Percentiles rank a stretch among this genome's conserved stretches.
Conservation (phyloP, 2,888 invertebrate species). For the Ypsolopha sequella region DNA sequence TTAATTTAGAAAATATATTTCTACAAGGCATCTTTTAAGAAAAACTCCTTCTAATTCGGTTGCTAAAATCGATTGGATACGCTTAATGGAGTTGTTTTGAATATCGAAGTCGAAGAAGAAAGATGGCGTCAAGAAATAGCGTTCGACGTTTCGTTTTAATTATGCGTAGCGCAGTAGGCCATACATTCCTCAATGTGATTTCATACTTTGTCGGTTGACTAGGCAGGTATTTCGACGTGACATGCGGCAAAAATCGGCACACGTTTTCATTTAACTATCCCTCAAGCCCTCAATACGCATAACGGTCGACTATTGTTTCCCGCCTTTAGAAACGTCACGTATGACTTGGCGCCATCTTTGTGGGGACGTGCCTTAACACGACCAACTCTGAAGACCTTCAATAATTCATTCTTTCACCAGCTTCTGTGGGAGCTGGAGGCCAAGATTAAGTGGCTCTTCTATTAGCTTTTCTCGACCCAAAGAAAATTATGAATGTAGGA, state of each 20-base stretch:
- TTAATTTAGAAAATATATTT: background rate
- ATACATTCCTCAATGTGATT: constrained; percentile 20
- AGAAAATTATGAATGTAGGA: constrained; percentile 55
- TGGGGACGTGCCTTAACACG: constrained; percentile 50
- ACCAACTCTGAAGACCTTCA: constrained; percentile 21
- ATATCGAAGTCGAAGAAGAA: constrained; percentile 26
- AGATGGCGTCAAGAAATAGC: constrained; percentile 27
- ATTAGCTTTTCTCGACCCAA: constrained; percentile 44
- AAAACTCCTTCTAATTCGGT: constrained; percentile 4
- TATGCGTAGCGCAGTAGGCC: constrained; percentile 36
- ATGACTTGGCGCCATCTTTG: constrained; percentile 49
- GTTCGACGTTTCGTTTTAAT: constrained; percentile 11
- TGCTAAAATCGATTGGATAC: constrained; percentile 14
- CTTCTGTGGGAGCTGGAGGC: background rate
- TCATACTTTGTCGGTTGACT: constrained; percentile 18
- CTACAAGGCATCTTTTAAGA: background rate
- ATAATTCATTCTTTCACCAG: background rate
- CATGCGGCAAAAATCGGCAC: constrained; percentile 43
- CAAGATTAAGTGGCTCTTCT: constrained; percentile 22
- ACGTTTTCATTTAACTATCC: constrained; percentile 30
- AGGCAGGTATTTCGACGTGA: constrained; percentile 9
- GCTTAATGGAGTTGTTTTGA: constrained; percentile 22
- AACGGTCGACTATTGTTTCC: constrained; percentile 60
- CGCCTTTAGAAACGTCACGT: constrained; percentile 57
- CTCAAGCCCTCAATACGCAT: constrained; percentile 56